These are phyloP conservation scores for Danaus plexippus DNA, from an alignment of 1,140 invertebrate genomes.

Conservation along the genomic window DNA sequence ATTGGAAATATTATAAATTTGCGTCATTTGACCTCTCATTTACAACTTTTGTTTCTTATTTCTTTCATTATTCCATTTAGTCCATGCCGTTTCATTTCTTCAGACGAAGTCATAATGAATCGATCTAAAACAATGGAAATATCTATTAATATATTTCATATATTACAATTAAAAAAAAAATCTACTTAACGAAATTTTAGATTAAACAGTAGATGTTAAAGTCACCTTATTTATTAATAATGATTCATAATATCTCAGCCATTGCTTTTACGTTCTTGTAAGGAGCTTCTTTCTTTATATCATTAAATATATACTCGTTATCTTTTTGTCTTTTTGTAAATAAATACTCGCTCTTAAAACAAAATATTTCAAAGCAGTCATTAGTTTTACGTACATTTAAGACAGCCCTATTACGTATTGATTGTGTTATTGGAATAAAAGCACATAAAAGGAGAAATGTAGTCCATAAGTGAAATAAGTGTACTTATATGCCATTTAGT, in stretches of 20 bases:
- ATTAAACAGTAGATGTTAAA: no score
- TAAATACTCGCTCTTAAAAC: background rate
- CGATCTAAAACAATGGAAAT: slow-evolving; percentile 2
- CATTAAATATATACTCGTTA: background rate
- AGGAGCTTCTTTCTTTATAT: no score
- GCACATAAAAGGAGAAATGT: background rate
- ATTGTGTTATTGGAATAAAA: no score
- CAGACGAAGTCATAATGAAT: background rate
- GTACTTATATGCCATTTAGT: slow-evolving; percentile 12
- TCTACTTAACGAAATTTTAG: background rate
- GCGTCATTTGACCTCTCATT: slow-evolving; percentile 3
- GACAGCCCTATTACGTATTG: no score
- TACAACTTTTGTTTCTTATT: background rate
- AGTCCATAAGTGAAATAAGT: slow-evolving; percentile 6
- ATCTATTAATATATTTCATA: background rate
- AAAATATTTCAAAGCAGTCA: no score
- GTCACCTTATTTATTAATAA: no score
- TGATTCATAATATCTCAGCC: no score
- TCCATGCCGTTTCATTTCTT: no score
- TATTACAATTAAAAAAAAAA: background rate
- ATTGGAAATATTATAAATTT: slow-evolving; percentile 12
- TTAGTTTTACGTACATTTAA: no score
- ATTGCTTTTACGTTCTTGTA: no score
- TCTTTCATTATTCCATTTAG: background rate
- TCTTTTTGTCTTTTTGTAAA: background rate